These are phyloP conservation scores for Drosophila austrosaltans DNA, from an alignment of 2,888 invertebrate genomes.

Conservation along the genomic window DNA sequence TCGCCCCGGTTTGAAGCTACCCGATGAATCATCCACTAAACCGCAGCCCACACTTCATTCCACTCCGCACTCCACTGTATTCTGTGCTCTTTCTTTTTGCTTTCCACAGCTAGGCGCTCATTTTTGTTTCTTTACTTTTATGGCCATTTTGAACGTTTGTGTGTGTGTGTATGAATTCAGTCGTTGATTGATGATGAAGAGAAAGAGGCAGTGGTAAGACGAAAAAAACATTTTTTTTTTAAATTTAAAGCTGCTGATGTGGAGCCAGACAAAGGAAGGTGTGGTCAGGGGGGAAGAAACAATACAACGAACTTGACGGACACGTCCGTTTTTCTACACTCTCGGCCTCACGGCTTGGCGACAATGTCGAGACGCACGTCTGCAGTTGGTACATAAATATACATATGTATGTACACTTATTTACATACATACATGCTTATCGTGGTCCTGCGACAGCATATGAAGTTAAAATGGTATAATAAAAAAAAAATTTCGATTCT, in stretches of 20 bases:
- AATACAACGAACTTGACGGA: slow-evolving; percentile 69
- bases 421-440: slow-evolving; percentile 26
- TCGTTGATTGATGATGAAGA: slow-evolving; percentile 33
- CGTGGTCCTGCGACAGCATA: neutral
- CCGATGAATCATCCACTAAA: slow-evolving; percentile 57
- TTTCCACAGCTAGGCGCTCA: slow-evolving; percentile 37
- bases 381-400: slow-evolving; percentile 40
- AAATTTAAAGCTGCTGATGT: slow-evolving; percentile 51
- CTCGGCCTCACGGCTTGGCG: slow-evolving; percentile 36
- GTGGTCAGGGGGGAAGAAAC: slow-evolving; percentile 48
- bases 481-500: neutral
- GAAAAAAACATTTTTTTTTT: slow-evolving; percentile 27
- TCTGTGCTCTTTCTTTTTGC: slow-evolving; percentile 33
- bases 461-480: slow-evolving; percentile 12
- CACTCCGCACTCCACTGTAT: slow-evolving; percentile 47
- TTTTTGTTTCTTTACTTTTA: slow-evolving; percentile 47
- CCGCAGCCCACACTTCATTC: slow-evolving; percentile 23
- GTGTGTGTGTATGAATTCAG: slow-evolving; percentile 33
- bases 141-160: slow-evolving; percentile 23
- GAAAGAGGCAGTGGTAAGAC: slow-evolving; percentile 39
- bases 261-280: slow-evolving; percentile 38
- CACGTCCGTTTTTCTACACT: slow-evolving; percentile 67
- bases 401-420: slow-evolving; percentile 16
- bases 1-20: slow-evolving; percentile 41
- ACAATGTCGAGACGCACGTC: slow-evolving; percentile 21